Base-by-base conservation (phyloP, 2,797 vertebrate species). In the Orientallactaga sibirica region DNA sequence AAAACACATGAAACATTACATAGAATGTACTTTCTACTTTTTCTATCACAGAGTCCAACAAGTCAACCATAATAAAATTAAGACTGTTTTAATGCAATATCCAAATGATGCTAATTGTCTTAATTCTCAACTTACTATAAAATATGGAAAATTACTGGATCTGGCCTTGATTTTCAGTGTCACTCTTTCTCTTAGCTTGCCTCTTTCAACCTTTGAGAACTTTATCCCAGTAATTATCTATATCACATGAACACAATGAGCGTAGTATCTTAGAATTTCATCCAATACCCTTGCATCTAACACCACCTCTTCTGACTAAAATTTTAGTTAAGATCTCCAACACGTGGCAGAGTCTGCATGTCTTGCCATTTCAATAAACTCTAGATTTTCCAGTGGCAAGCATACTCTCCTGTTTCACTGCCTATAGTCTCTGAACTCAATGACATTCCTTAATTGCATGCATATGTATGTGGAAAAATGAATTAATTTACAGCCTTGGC, bases 291-390 rank as follows among this genome's bases (percentile, higher is more conserved):
- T 75, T 71, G 43, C 29, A 81, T 55, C 81, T 58, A 82, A 80
- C 76, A 93, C 70, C 24, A 67, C 25, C 24, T 88, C 61, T 89
- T 88, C 33, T 55, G 8, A 73, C 8, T 48, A 48, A 48, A 48
- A 82, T 77, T 88, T 90, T 74, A 81, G 48, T 88, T 89, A 78
- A 77, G 93, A 73, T 91, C 78, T 43, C 85, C 62, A 93, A 70
- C 33, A 37, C 3, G 10, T 2, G 33, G 52, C 22, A 41, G 1
- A 83, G 37, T 11, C 80, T 37, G 25, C 41, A 79, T 37, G n/a
- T 78, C 79, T 86, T 16, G 71, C 8, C 52, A 64, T 76, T 92
- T 93, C 86, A 81, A 3, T 27, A 82, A 80, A 37, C 20, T 82
- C 81, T 61, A 78, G 19, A 48, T 41, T 58, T 6, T 88, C 14